Evolutionary conservation across 2,797 vertebrate genomes (phyloP), one percentile per base, ranked within the genome.

Genomic region (Squalus acanthias): DNA sequence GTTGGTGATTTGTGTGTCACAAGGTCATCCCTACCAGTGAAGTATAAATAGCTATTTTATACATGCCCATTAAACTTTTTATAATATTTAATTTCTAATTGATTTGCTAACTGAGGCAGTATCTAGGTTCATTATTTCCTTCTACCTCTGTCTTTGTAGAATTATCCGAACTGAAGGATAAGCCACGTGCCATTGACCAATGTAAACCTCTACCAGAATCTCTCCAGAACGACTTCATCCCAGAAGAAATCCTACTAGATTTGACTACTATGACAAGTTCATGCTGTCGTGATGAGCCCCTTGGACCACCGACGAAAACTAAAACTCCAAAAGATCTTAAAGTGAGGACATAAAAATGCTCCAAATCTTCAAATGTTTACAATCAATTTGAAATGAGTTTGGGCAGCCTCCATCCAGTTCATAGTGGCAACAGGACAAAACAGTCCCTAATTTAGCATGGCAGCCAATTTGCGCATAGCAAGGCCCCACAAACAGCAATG

Each of bases 191-290:
- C 5, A 60, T 96, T 70, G 97, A 97, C 63, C 72, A 0, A 9
- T 94, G 96, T 93, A 97, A 97, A 96, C 96, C 96, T 46, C 87
- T 97, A 96, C 96, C 96, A 57, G 94, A 97, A n/a, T 96, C 97
- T 4, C 97, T 97, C 88, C 97, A 96, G 88, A 96, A 95, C 22
- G 97, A 98, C 22, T 97, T 96, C 94, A 97, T 99, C 96, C 98
- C 98, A 3, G 97, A 98, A 50, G 98, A 99, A 95, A 97, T 99
- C 96, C 97, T 99, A 96, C 97, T 97, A 96, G 98, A 98, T 94
- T 97, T 99, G 26, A 97, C 97, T 17, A 98, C 96, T 96, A 97
- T 98, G 0, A 97, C 98, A 72, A 97, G 29, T 96, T 97, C 97
- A 17, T 96, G 96, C 20, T 70, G 97, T 22, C 97, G 96, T 97